Evolutionary conservation across 2,888 invertebrate species (phyloP), one percentile per base, ranked within the genome.

Genomic region (Nomada ruficornis): DNA sequence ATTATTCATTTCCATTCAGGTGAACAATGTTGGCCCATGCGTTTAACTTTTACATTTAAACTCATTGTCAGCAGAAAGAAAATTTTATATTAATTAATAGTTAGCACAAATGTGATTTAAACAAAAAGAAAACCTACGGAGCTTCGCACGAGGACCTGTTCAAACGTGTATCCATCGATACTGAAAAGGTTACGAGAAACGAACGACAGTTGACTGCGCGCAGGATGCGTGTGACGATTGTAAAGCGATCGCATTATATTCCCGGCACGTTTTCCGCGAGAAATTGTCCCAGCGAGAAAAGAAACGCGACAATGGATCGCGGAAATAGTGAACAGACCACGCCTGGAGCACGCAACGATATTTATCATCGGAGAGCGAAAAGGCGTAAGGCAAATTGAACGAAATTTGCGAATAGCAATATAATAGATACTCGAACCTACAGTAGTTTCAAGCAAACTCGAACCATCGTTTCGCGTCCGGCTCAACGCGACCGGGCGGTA

Each of bases 261-360:
- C 82, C 36, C 36, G 50, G 26, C 82, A 81, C 75, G 82, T 81
- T 36, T n/a, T 18, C 57, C 59, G 62, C 80, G 74, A 80, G 80
- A 82, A 80, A 82, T 80, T 74, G 80, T 82, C 55, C 44, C 70
- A 50, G 55, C 50, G 74, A 69, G 74, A 44, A 76, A 80, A 80
- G 82, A 76, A 80, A 80, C 75, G 63, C 75, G 67, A 52, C 81
- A 55, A 47, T 50, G 80, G 69, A 70, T 74, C 80, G 80, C 80
- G 70, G 55, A 82, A 82, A 82, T 80, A 75, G 80, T 82, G 74
- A 82, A 82, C 67, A 75, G 70, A 80, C 75, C 75, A 42, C 60
- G 74, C 26, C 52, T 67, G 80, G 67, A 62, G 80, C 80, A 65
- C 65, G 60, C 42, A 70, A 67, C 74, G 59, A 74, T 82, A 80